phyloP scores from a whole-genome alignment of 2,888 invertebrate species.

The Ryuthela nishihirai region DNA sequence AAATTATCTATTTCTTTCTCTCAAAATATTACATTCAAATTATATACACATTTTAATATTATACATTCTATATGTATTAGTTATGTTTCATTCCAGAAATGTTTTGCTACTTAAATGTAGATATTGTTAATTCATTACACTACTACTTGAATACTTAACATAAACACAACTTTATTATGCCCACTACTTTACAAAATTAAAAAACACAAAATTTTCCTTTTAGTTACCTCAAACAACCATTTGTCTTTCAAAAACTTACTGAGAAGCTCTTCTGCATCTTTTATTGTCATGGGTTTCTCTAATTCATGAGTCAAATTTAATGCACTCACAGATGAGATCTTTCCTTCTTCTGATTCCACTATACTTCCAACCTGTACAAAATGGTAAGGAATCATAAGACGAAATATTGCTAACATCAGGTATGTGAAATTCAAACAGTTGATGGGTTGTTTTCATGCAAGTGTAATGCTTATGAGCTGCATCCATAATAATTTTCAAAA shows the following conservation, averaged over 20 bases:
- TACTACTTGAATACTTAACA: background rate
- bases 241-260: slow-evolving; percentile 10
- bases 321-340: slow-evolving; percentile 45
- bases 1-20: too few species aligned
- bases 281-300: slow-evolving; percentile 46
- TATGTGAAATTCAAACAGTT: too few species aligned
- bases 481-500: too few species aligned
- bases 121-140: background rate
- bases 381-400: too few species aligned
- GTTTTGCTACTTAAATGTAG: background rate
- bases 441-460: too few species aligned
- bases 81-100: too few species aligned
- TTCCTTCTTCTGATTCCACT: slow-evolving; percentile 46
- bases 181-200: too few species aligned
- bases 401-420: too few species aligned
- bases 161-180: background rate
- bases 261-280: slow-evolving; percentile 46
- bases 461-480: too few species aligned
- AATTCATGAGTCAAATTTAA: slow-evolving; percentile 46
- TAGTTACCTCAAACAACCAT: slow-evolving; percentile 22
- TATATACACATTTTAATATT: too few species aligned
- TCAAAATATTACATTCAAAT: too few species aligned
- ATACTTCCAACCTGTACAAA: slow-evolving; percentile 40
- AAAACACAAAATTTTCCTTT: too few species aligned
- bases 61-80: background rate